These are phyloP conservation scores for Halocaridina rubra DNA, from an alignment of 2,888 invertebrate species.

Conservation along the genomic window DNA sequence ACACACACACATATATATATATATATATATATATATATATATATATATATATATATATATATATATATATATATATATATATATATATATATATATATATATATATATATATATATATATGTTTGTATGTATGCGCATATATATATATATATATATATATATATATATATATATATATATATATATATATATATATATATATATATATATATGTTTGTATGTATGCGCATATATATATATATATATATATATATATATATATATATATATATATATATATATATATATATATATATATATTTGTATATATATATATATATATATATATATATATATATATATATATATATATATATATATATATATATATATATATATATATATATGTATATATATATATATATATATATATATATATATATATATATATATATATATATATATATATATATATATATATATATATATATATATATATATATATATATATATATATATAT, in stretches of 20 bases:
- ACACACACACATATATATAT: background rate
- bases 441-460: background rate
- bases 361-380: background rate
- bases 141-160: slow-evolving; percentile 15
- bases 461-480: background rate
- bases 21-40: slow-evolving; percentile 12
- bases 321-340: slow-evolving; percentile 12
- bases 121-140: background rate
- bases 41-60: background rate
- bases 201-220: background rate
- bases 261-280: slow-evolving; percentile 35
- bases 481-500: background rate
- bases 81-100: background rate
- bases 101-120: background rate
- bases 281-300: slow-evolving; percentile 27
- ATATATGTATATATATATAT: background rate
- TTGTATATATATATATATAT: slow-evolving; percentile 22
- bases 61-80: background rate
- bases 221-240: background rate
- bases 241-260: slow-evolving; percentile 11
- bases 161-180: slow-evolving; percentile 5
- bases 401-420: background rate
- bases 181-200: background rate
- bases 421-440: background rate
- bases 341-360: background rate